Conservation (phyloP, 2,113 vertebrate species). For the Excalfactoria chinensis region DNA sequence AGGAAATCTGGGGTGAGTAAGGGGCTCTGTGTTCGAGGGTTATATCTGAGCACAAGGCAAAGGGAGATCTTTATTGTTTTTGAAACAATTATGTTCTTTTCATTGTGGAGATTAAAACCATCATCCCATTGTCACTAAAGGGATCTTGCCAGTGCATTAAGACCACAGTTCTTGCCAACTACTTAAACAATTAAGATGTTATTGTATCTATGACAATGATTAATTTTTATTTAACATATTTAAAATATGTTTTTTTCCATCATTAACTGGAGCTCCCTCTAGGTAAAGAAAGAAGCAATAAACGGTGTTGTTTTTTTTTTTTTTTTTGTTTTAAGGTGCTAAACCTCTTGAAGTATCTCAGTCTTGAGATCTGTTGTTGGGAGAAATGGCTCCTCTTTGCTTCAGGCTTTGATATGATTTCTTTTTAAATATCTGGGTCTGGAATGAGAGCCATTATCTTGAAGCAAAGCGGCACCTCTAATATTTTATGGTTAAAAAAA, state of each 20-base stretch:
- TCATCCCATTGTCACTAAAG: background rate
- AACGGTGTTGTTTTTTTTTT: background rate
- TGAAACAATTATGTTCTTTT: background rate
- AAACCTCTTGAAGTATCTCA: background rate
- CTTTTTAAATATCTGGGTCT: background rate
- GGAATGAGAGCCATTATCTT: background rate
- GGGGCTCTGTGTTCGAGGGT: constrained; percentile 1
- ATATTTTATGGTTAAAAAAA: background rate
- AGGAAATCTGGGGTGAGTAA: constrained; percentile 2
- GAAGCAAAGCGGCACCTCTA: background rate
- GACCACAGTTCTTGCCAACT: background rate
- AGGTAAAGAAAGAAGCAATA: background rate
- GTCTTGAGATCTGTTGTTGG: background rate
- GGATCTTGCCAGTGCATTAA: background rate
- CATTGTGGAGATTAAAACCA: background rate
- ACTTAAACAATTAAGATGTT: background rate
- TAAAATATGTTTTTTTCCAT: background rate
- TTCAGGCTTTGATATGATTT: background rate
- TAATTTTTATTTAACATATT: background rate
- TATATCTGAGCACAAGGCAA: background rate
- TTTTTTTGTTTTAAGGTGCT: background rate
- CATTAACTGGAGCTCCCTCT: background rate
- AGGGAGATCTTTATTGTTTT: background rate
- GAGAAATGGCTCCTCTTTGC: background rate
- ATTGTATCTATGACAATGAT: background rate